Evolutionary conservation across 2,888 invertebrate species (phyloP).

Genomic region (Stenodera caucasica): DNA sequence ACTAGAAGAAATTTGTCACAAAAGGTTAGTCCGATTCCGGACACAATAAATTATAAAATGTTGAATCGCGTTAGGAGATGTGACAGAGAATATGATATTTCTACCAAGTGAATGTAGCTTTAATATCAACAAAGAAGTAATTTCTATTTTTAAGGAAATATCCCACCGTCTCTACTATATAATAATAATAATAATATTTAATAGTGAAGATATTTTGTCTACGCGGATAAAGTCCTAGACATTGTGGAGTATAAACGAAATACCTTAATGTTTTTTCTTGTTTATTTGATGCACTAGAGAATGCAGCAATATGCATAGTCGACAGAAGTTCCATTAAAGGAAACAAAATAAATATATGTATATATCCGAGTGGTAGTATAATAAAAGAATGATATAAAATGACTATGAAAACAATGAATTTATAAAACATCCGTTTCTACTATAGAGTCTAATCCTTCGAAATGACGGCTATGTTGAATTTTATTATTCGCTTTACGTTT

Average conservation of each 20-base stretch:
- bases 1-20: slow-evolving; percentile 42
- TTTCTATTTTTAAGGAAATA: no score
- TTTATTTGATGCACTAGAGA: slow-evolving; percentile 8
- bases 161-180: not conserved
- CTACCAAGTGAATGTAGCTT: not conserved
- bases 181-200: not conserved
- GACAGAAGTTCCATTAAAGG: slow-evolving; percentile 15
- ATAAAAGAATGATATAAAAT: slow-evolving; percentile 18
- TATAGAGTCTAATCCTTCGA: slow-evolving; percentile 9
- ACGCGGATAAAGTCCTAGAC: not conserved
- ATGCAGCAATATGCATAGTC: slow-evolving; percentile 17
- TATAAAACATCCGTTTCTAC: slow-evolving; percentile 17
- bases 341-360: slow-evolving; percentile 9
- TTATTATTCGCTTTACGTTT: not conserved
- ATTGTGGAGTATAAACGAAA: not conserved
- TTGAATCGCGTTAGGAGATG: slow-evolving; percentile 35
- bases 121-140: not conserved
- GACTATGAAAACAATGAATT: slow-evolving; percentile 18
- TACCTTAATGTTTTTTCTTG: not conserved
- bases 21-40: slow-evolving; percentile 33
- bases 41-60: slow-evolving; percentile 42
- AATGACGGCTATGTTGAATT: not conserved
- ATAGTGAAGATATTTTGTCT: not conserved
- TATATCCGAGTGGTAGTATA: slow-evolving; percentile 7
- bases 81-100: slow-evolving; percentile 17